Conservation (phyloP, 1,140 invertebrate genomes). For the Maniola jurtina region DNA sequence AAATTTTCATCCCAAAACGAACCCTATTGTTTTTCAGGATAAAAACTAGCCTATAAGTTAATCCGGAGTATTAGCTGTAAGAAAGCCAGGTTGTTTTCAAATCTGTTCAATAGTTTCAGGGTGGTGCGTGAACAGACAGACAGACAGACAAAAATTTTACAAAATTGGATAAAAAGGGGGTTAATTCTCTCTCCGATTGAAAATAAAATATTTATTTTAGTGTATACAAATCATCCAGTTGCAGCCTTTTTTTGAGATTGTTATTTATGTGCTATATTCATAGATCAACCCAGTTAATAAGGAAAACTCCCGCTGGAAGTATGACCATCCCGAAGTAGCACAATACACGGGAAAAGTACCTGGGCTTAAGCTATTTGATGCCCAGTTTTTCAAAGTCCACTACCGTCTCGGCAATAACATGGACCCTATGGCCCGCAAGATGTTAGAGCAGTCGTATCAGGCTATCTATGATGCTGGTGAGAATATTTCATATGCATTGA, state of each 20-base stretch:
- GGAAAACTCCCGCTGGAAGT: slow-evolving; percentile 31
- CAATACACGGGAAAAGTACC: slow-evolving; percentile 38
- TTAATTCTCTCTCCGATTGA: background rate
- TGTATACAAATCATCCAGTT: background rate
- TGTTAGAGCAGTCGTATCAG: slow-evolving; percentile 53
- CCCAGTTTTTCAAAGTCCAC: slow-evolving; percentile 58
- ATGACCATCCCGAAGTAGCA: slow-evolving; percentile 41
- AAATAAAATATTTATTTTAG: background rate
- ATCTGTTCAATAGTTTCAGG: too few species aligned
- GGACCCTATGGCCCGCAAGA: slow-evolving; percentile 49
- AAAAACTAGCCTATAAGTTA: too few species aligned
- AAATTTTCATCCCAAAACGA: too few species aligned
- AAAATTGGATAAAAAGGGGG: too few species aligned
- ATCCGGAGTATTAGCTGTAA: too few species aligned
- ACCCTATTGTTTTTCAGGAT: too few species aligned
- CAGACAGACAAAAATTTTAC: too few species aligned
- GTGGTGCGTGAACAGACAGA: too few species aligned
- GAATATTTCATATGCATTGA: background rate
- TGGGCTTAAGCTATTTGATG: slow-evolving; percentile 44
- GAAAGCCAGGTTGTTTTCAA: too few species aligned
- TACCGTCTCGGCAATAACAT: slow-evolving; percentile 39
- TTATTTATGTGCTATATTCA: background rate
- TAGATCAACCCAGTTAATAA: slow-evolving; percentile 39
- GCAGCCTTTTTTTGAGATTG: background rate
- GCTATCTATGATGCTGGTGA: slow-evolving; percentile 59